Conservation (phyloP, 2,113 vertebrate genomes). For the Okapia johnstoni region DNA sequence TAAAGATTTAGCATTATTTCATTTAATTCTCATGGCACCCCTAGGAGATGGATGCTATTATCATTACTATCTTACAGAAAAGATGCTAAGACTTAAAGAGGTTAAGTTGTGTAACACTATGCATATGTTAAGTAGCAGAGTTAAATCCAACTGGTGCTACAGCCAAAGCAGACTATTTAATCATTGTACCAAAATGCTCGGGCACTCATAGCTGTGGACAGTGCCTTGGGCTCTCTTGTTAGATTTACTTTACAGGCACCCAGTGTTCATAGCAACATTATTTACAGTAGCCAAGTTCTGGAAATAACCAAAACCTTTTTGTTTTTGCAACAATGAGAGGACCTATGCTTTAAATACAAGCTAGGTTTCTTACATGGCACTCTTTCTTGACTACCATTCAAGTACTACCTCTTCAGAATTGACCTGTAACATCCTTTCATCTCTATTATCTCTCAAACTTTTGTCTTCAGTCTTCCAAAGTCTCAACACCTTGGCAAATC, state of each 20-base stretch:
- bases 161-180: background rate
- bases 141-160: background rate
- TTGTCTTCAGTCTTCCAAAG: background rate
- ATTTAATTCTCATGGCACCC: background rate
- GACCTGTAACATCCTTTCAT: background rate
- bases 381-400: background rate
- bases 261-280: background rate
- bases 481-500: background rate
- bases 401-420: background rate
- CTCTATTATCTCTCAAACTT: background rate
- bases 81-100: background rate
- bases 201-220: rapidly evolving
- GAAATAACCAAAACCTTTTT: background rate
- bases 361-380: background rate
- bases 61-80: background rate
- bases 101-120: background rate
- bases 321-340: background rate
- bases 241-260: background rate
- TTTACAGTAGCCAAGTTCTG: background rate
- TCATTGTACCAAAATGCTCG: background rate
- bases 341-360: background rate
- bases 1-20: background rate
- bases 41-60: background rate
- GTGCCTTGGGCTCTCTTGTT: background rate
- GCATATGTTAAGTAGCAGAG: background rate